Conservation (phyloP, 2,797 vertebrate species). For the Balearica regulorum region DNA sequence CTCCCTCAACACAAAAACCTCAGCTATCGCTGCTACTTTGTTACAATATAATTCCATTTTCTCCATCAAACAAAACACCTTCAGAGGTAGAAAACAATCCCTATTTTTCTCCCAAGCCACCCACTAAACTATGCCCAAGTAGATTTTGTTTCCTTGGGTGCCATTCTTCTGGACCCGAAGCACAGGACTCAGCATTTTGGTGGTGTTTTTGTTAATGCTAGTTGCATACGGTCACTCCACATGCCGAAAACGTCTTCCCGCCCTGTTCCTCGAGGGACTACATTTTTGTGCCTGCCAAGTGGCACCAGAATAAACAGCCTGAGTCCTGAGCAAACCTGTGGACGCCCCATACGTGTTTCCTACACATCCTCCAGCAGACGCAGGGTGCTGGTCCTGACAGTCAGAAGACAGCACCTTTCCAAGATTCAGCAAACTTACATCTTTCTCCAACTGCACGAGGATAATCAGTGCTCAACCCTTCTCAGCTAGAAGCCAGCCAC, state of each 20-base stretch:
- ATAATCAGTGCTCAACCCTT: not conserved
- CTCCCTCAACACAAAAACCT: not conserved
- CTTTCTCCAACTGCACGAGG: not conserved
- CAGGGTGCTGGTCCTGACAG: fast-evolving
- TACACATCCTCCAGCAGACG: not conserved
- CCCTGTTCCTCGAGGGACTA: not conserved
- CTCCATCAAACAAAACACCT: not conserved
- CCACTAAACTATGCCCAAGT: not conserved
- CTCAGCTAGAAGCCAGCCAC: not conserved
- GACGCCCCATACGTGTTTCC: not conserved
- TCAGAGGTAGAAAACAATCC: not conserved
- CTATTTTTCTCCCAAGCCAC: not conserved
- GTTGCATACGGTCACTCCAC: not conserved
- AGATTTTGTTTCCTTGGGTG: not conserved
- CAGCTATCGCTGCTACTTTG: not conserved
- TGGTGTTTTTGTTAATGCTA: not conserved
- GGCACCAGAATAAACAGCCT: not conserved
- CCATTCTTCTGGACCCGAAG: not conserved
- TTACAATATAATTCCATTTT: slow-evolving; percentile 37
- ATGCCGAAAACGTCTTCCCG: not conserved
- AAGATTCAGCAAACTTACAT: not conserved
- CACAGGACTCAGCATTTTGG: not conserved
- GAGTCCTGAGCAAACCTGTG: not conserved
- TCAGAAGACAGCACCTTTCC: not conserved
- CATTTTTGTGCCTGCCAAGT: not conserved